Evolutionary conservation across 2,888 invertebrate species (phyloP), one percentile per base, ranked within the genome.

Genomic region (Brachyptera putata): DNA sequence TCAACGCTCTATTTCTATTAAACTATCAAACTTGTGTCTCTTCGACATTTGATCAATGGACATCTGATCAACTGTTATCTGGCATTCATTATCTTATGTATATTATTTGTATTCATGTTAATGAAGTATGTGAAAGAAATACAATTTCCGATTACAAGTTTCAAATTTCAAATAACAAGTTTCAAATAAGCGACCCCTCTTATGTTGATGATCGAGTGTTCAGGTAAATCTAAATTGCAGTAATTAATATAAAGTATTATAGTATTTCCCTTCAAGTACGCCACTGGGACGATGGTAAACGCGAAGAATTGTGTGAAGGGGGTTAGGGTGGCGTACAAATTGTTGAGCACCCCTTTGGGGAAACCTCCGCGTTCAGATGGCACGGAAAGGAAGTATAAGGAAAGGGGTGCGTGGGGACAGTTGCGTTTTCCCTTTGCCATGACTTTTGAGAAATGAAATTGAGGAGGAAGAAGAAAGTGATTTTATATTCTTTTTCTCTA

Each of bases 321-420:
- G 37, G 3, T 16, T 16, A n/a, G 41, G 46, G 11, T 21, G 46
- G 46, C 24, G 46, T 21, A 53, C 36, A 53, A 36, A 53, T 53
- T 34, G 36, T 34, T 53, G 53, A 53, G 53, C 53, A 53, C 53
- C 53, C 53, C 53, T 53, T 53, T 34, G 53, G 53, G 49, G 34
- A 53, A 34, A 34, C 34, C 11, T 34, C 21, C 36, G 13, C 53
- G 34, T 36, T 36, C 53, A 53, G 53, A 36, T 53, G 36, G 53
- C 34, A 36, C 36, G 36, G 50, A 30, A 30, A 21, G 50, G 26
- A 13, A 30, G 18, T n/a, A n/a, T n/a, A 24, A 24, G 49, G 16
- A 16, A 30, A 21, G 11, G 14, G 50, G 50, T 16, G 36, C 18
- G 24, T n/a, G 39, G 39, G 7, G 39, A 14, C 39, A 24, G 46